phyloP scores from a whole-genome alignment of 2,888 invertebrate genomes.

The Orchestes rusci region DNA sequence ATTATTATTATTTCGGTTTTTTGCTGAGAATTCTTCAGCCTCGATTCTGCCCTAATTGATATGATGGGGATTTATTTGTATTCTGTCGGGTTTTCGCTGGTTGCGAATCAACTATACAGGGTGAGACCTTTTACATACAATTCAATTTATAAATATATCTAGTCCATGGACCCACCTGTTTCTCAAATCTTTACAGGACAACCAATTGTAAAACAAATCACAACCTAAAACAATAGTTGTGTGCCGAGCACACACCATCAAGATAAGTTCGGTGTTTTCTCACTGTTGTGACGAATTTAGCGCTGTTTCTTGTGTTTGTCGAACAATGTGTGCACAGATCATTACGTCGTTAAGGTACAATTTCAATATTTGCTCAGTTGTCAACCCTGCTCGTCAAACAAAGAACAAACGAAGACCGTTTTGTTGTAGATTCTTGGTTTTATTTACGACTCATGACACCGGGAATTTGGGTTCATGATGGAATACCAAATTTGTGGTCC shows the following conservation, averaged over 20 bases:
- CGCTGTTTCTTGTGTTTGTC: slow-evolving; percentile 21
- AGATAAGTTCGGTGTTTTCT: slow-evolving; percentile 24
- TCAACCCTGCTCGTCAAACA: slow-evolving; percentile 32
- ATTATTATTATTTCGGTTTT: slow-evolving; percentile 2
- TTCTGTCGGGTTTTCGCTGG: too few relatives aligned
- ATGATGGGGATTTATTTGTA: too few relatives aligned
- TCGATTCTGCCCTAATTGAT: too few relatives aligned
- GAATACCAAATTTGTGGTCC: too few relatives aligned
- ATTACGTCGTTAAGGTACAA: slow-evolving; percentile 31
- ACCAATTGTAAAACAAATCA: slow-evolving; percentile 16
- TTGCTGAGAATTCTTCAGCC: too few relatives aligned
- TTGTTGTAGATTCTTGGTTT: slow-evolving; percentile 10
- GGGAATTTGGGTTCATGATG: too few relatives aligned
- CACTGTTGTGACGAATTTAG: slow-evolving; percentile 23
- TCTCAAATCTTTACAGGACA: too few relatives aligned
- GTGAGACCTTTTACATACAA: too few relatives aligned
- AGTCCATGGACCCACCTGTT: too few relatives aligned
- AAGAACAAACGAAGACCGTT: slow-evolving; percentile 26
- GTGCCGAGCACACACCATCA: slow-evolving; percentile 14
- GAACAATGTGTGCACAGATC: slow-evolving; percentile 29
- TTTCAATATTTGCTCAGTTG: slow-evolving; percentile 33
- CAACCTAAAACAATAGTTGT: slow-evolving; percentile 25
- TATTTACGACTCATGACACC: slow-evolving; percentile 18
- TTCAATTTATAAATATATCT: too few relatives aligned
- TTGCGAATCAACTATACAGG: too few relatives aligned